Conservation (phyloP, 2,888 invertebrate species). For the Nomada lathburiana region DNA sequence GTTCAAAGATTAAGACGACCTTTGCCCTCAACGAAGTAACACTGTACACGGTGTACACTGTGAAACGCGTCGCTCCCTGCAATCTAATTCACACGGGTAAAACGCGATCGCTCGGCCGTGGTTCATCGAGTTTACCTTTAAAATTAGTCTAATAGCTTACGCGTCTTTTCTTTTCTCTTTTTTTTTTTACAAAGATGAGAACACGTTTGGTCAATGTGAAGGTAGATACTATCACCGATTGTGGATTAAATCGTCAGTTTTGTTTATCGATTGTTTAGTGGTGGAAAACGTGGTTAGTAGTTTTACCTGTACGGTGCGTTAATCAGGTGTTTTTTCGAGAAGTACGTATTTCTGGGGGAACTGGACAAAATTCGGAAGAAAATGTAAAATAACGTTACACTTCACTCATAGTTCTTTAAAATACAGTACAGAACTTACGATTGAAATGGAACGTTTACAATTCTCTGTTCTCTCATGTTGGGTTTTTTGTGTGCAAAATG, state of each 20-base stretch:
- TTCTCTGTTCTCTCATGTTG: not conserved
- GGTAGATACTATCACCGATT: not conserved
- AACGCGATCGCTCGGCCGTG: constrained; percentile 41
- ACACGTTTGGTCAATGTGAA: too few relatives aligned
- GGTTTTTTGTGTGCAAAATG: constrained; percentile 14
- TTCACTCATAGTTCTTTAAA: too few relatives aligned
- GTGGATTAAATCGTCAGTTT: not conserved
- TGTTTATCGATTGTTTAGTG: too few relatives aligned
- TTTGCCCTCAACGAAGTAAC: constrained; percentile 4
- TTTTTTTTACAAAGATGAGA: too few relatives aligned
- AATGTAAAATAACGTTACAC: too few relatives aligned
- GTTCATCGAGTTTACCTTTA: constrained; percentile 47
- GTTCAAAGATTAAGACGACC: constrained; percentile 27
- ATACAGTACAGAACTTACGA: not conserved
- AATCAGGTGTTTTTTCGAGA: too few relatives aligned
- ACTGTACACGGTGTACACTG: not conserved
- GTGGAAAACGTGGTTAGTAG: too few relatives aligned
- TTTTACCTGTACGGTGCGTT: too few relatives aligned
- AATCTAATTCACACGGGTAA: constrained; percentile 34
- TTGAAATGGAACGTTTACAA: not conserved
- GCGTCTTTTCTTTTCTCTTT: constrained; percentile 22
- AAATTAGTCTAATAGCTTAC: constrained; percentile 43
- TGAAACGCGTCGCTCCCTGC: constrained; percentile 19
- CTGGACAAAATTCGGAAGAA: too few relatives aligned
- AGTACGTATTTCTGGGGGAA: too few relatives aligned